Conservation (phyloP, 2,888 invertebrate genomes). For the Resseliella maxima region DNA sequence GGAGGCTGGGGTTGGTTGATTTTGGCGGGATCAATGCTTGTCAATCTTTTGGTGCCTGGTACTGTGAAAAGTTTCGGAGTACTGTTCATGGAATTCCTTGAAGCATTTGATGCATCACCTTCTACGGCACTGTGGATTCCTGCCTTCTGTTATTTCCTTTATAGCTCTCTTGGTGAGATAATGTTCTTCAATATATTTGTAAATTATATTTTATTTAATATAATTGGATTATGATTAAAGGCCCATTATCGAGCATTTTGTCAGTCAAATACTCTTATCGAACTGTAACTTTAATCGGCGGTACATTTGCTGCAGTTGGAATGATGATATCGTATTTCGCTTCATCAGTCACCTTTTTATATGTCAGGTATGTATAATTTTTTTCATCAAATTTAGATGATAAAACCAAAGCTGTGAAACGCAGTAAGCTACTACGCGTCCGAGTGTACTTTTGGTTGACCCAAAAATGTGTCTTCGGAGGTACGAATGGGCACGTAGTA, state of each 20-base stretch:
- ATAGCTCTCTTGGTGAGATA: constrained; percentile 83
- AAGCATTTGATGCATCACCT: constrained; percentile 79
- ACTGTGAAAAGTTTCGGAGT: constrained; percentile 91
- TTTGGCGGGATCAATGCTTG: constrained; percentile 78
- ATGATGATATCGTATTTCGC: constrained; percentile 88
- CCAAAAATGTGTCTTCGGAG: too few species aligned
- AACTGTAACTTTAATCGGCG: constrained; percentile 85
- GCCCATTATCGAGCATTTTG: constrained; percentile 85
- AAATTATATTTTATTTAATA: not conserved
- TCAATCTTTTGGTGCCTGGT: constrained; percentile 87
- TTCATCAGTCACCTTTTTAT: constrained; percentile 80
- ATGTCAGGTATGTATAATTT: constrained; percentile 74
- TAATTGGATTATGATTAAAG: constrained; percentile 68
- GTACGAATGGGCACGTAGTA: too few species aligned
- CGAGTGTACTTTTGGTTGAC: too few species aligned
- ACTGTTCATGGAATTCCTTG: constrained; percentile 82
- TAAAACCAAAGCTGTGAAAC: too few species aligned
- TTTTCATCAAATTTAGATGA: constrained; percentile 15
- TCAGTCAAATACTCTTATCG: constrained; percentile 86
- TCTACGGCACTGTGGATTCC: constrained; percentile 85
- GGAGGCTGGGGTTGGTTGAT: constrained; percentile 90
- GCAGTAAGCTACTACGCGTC: too few species aligned
- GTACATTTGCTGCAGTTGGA: constrained; percentile 83
- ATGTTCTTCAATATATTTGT: not conserved
- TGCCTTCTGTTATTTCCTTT: constrained; percentile 87